Evolutionary conservation across 2,113 vertebrate genomes (phyloP).

Genomic region (Ptyas mucosa): DNA sequence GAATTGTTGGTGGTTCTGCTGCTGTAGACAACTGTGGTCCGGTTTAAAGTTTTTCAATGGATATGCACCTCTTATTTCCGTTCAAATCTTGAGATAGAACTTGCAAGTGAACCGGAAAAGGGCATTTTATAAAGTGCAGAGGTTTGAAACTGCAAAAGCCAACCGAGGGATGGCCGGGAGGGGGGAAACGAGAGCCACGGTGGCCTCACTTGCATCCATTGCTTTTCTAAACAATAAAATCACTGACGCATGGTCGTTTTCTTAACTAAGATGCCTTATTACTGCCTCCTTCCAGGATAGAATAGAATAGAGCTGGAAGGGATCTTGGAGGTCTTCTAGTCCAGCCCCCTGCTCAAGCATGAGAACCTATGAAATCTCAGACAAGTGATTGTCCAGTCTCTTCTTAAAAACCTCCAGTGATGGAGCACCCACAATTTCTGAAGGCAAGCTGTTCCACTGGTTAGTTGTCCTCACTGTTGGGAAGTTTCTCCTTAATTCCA

Average conservation of each 20-base stretch:
- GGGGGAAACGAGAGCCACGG: background rate
- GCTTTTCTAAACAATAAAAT: background rate
- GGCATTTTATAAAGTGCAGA: background rate
- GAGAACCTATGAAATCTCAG: no score
- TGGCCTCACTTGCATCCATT: background rate
- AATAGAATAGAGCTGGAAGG: no score
- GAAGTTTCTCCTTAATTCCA: no score
- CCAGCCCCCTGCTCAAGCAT: no score
- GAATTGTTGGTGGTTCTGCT: no score
- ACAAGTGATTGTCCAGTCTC: no score
- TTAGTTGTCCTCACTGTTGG: no score
- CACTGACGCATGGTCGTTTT: background rate
- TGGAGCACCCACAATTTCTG: no score
- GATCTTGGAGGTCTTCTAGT: no score
- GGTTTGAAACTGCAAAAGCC: background rate
- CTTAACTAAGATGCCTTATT: background rate
- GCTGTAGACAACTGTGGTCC: background rate
- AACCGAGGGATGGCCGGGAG: background rate
- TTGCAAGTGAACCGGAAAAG: background rate
- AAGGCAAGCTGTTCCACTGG: no score
- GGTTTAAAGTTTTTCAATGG: background rate
- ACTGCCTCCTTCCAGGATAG: background rate
- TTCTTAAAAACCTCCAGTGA: no score
- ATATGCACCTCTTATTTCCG: background rate
- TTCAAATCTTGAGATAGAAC: background rate